These are phyloP conservation scores for Poeciliopsis turrubarensis DNA, from an alignment of 2,113 vertebrate genomes.

Conservation along the genomic window DNA sequence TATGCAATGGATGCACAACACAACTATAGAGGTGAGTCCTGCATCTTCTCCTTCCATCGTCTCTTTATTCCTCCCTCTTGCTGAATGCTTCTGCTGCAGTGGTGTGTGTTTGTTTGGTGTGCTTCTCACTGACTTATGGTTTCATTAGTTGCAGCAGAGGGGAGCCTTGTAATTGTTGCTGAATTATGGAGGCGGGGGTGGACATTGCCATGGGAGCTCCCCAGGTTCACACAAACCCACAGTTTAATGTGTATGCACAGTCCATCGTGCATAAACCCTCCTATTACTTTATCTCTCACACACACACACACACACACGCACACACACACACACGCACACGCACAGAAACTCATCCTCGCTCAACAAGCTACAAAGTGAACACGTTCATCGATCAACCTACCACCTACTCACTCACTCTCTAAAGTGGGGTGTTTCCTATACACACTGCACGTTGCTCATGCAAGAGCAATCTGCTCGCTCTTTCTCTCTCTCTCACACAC, in stretches of 20 bases:
- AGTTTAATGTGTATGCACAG: slow-evolving; percentile 10
- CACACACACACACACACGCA: slow-evolving; percentile 35
- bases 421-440: slow-evolving; percentile 64
- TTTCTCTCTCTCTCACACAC: background rate
- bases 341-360: slow-evolving; percentile 26
- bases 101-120: slow-evolving; percentile 43
- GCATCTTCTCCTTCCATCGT: slow-evolving; percentile 27
- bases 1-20: background rate
- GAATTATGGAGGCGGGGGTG: slow-evolving; percentile 72
- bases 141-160: slow-evolving; percentile 75
- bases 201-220: slow-evolving; percentile 70
- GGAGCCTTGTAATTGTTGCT: slow-evolving; percentile 74
- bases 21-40: background rate
- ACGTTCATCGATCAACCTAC: slow-evolving; percentile 66
- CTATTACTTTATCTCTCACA: slow-evolving; percentile 8
- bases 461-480: slow-evolving; percentile 38
- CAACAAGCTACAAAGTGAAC: slow-evolving; percentile 68
- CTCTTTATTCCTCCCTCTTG: slow-evolving; percentile 37
- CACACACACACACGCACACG: slow-evolving; percentile 12
- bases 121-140: slow-evolving; percentile 67
- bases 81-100: slow-evolving; percentile 67
- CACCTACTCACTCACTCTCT: slow-evolving; percentile 56
- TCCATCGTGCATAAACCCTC: slow-evolving; percentile 6
- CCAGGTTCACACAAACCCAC: slow-evolving; percentile 26
- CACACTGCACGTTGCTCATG: slow-evolving; percentile 59